phyloP scores from a whole-genome alignment of 2,888 invertebrate genomes.

The Nemotelus pantherinus region DNA sequence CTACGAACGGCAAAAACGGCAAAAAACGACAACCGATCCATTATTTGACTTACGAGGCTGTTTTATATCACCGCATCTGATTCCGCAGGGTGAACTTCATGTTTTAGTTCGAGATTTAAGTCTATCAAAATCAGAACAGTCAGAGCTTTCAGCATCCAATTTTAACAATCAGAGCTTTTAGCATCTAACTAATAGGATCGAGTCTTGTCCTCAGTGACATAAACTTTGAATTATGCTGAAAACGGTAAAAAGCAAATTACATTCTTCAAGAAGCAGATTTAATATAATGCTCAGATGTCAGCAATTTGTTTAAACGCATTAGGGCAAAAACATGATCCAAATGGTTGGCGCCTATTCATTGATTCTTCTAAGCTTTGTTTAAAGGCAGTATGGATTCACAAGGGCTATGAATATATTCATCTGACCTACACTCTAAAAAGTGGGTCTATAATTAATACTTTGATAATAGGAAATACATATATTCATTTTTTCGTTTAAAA shows the following conservation, averaged over 20 bases:
- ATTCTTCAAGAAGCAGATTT: constrained; percentile 6
- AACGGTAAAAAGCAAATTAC: background rate
- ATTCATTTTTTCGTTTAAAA: no score
- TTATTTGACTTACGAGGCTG: no score
- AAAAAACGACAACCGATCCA: no score
- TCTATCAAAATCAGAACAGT: constrained; percentile 7
- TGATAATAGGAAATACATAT: no score
- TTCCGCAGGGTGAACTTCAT: background rate
- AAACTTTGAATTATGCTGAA: background rate
- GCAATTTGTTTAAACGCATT: background rate
- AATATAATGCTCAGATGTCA: constrained; percentile 10
- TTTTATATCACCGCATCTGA: background rate
- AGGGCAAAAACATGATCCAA: background rate
- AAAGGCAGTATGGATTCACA: constrained; percentile 53
- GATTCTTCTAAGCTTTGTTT: constrained; percentile 53
- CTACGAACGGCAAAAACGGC: no score
- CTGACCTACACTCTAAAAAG: no score
- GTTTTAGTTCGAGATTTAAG: constrained; percentile 13
- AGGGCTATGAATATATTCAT: no score
- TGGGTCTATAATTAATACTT: no score
- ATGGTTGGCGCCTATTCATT: constrained; percentile 53
- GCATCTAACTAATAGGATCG: background rate
- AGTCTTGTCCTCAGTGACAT: no score
- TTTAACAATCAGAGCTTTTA: background rate
- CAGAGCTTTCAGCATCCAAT: background rate